These are phyloP conservation scores for Drosophila grimshawi DNA, from an alignment of 1,140 invertebrate genomes.

Conservation along the genomic window DNA sequence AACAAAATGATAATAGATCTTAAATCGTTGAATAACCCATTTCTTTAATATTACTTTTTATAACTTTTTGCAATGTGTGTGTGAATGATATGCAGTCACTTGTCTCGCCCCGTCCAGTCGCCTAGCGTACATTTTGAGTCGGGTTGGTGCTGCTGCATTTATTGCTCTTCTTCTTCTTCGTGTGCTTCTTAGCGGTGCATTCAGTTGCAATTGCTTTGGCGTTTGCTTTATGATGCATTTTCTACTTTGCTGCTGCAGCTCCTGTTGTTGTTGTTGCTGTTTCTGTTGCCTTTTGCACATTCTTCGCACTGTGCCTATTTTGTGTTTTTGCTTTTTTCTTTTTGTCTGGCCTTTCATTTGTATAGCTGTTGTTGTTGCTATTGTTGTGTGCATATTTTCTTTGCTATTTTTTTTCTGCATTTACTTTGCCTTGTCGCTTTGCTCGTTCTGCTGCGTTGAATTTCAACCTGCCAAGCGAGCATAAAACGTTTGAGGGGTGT, in stretches of 20 bases:
- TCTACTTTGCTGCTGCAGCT: constrained; percentile 43
- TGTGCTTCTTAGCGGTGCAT: constrained; percentile 34
- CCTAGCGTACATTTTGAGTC: not conserved
- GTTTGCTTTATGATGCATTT: constrained; percentile 67
- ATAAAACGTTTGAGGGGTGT: constrained; percentile 33
- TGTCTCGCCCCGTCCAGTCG: constrained; percentile 14
- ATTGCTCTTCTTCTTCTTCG: constrained; percentile 21
- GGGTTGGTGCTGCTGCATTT: constrained; percentile 18
- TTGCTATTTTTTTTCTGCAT: constrained; percentile 64
- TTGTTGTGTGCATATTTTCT: constrained; percentile 65
- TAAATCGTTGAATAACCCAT: not conserved
- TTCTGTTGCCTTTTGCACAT: constrained; percentile 37
- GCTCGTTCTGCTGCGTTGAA: constrained; percentile 78
- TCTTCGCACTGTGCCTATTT: constrained; percentile 76
- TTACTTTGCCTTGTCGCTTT: constrained; percentile 71
- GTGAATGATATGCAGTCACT: constrained; percentile 27
- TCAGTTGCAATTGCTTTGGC: constrained; percentile 54
- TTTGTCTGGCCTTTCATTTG: constrained; percentile 53
- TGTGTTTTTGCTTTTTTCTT: constrained; percentile 46
- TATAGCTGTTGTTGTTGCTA: constrained; percentile 41
- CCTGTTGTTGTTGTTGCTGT: constrained; percentile 2
- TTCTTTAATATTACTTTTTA: too few relatives aligned
- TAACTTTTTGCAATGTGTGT: not conserved
- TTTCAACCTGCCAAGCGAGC: constrained; percentile 75
- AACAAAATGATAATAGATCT: too few relatives aligned